Conservation (phyloP, 2,888 invertebrate genomes). For the Acanthosepion esculentum region DNA sequence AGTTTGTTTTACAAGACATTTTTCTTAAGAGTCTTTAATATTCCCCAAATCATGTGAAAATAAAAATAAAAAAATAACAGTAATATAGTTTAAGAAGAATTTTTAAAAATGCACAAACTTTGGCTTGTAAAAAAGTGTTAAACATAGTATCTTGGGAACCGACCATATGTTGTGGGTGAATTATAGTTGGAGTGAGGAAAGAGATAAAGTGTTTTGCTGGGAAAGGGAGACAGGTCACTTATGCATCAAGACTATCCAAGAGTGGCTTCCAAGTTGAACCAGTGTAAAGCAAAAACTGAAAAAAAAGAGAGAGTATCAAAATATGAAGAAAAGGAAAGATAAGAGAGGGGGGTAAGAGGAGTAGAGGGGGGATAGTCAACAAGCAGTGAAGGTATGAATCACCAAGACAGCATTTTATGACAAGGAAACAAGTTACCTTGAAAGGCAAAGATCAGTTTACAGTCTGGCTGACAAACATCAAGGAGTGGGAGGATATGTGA, state of each 20-base stretch:
- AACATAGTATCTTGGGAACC: not conserved
- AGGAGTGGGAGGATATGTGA: not conserved
- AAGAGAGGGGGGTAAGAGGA: not conserved
- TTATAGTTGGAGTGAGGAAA: not conserved
- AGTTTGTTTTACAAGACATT: no score
- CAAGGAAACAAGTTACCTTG: conserved; percentile 33
- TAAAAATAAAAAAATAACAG: not conserved
- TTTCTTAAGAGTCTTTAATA: no score
- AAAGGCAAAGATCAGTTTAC: not conserved
- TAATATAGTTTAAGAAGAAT: not conserved
- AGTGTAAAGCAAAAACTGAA: not conserved
- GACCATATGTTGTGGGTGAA: not conserved
- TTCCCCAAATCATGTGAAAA: no score
- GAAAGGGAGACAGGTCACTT: not conserved
- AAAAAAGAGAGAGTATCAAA: not conserved
- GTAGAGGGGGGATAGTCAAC: not conserved
- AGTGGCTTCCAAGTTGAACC: not conserved
- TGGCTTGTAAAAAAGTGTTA: not conserved
- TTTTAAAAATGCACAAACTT: not conserved
- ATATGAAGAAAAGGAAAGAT: no score
- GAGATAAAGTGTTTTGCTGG: not conserved
- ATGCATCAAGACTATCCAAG: not conserved
- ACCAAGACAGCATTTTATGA: not conserved
- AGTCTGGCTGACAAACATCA: not conserved
- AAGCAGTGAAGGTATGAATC: conserved; percentile 33